Percentiles rank a stretch among this genome's conserved stretches.
These are phyloP conservation scores for Venustoraphidia nigricollis DNA, from an alignment of 2,888 invertebrate genomes.

Conservation along the genomic window DNA sequence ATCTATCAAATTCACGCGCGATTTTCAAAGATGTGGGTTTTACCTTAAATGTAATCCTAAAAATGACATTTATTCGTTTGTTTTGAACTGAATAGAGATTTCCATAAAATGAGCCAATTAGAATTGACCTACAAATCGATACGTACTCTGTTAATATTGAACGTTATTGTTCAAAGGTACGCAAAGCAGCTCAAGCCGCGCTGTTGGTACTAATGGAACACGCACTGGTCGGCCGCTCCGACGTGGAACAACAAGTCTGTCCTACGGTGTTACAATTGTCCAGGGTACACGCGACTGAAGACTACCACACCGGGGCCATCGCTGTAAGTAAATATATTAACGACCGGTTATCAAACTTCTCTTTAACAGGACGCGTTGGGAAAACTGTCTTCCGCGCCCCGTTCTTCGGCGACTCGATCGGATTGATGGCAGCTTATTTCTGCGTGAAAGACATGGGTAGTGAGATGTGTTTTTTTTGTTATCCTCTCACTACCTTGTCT, in stretches of 20 bases:
- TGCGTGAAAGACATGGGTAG: conserved; percentile 96
- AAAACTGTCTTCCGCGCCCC: too few species aligned
- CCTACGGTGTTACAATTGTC: conserved; percentile 43
- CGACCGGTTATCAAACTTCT: too few species aligned
- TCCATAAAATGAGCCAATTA: too few species aligned
- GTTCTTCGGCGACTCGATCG: too few species aligned
- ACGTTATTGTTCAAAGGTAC: conserved; percentile 29
- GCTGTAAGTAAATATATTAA: conserved; percentile 31
- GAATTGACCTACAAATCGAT: too few species aligned
- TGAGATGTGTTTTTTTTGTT: conserved; percentile 67
- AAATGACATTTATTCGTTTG: too few species aligned
- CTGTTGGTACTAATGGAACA: conserved; percentile 48
- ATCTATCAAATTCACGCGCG: too few species aligned
- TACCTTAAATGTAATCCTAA: too few species aligned
- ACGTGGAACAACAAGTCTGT: conserved; percentile 47
- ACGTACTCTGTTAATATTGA: not conserved
- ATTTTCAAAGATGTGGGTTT: too few species aligned
- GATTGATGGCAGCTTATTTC: conserved; percentile 26
- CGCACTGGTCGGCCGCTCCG: conserved; percentile 38
- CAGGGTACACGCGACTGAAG: conserved; percentile 30
- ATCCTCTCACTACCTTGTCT: conserved; percentile 96
- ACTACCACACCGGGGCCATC: conserved; percentile 37
- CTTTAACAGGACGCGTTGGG: too few species aligned
- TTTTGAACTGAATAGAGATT: too few species aligned
- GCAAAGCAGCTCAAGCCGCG: conserved; percentile 46